These are phyloP conservation scores for Pterocles burchelli DNA, from an alignment of 2,113 vertebrate species.

Conservation along the genomic window DNA sequence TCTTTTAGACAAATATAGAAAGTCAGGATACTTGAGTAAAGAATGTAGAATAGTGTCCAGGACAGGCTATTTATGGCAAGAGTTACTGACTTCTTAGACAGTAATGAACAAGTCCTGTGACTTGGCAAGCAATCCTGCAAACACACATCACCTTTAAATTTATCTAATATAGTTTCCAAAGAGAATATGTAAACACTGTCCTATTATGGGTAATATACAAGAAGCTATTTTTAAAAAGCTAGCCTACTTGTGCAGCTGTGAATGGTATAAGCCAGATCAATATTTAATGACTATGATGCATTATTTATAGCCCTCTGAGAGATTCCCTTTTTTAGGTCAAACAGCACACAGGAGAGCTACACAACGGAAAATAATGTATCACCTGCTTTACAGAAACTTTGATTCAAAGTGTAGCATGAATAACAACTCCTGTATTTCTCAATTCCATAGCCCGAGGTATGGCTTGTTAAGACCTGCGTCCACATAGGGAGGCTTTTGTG, in stretches of 20 bases:
- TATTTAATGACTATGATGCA: slow-evolving; percentile 78
- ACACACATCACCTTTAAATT: slow-evolving; percentile 17
- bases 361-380: slow-evolving; percentile 51
- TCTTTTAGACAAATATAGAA: slow-evolving; percentile 21
- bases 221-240: slow-evolving; percentile 47
- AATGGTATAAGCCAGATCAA: slow-evolving; percentile 74
- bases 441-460: background rate
- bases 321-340: slow-evolving; percentile 59
- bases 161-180: slow-evolving; percentile 31
- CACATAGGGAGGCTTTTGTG: background rate
- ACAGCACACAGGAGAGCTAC: slow-evolving; percentile 31
- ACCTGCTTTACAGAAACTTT: slow-evolving; percentile 50
- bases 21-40: background rate
- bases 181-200: slow-evolving; percentile 39
- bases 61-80: slow-evolving; percentile 4
- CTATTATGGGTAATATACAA: slow-evolving; percentile 30
- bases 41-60: background rate
- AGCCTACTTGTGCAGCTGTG: slow-evolving; percentile 63
- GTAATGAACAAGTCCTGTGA: background rate
- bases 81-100: slow-evolving; percentile 4
- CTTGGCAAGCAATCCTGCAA: background rate
- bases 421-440: slow-evolving; percentile 17
- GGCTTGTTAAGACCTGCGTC: background rate
- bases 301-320: slow-evolving; percentile 76
- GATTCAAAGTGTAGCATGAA: slow-evolving; percentile 3